Base-by-base conservation (phyloP, 37 sponge, comb jelly and placozoan genomes). In the Ianthella basta region DNA sequence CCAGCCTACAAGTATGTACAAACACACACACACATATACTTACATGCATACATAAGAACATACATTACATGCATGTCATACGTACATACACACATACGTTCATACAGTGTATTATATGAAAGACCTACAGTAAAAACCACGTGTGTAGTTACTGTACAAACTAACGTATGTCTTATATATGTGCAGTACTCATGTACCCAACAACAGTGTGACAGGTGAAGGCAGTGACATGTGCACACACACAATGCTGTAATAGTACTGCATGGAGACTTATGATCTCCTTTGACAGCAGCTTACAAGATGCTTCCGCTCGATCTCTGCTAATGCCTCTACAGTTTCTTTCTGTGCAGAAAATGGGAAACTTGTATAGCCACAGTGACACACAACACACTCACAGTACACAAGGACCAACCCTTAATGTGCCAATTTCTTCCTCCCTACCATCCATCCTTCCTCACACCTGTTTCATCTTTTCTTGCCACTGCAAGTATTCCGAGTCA, bases 381-480 rank as follows among this genome's bases (percentile, higher is more conserved):
- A n/a, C n/a, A n/a, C n/a, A n/a, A n/a, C n/a, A n/a, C n/a, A n/a
- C n/a, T n/a, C n/a, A n/a, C n/a, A n/a, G n/a, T n/a, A n/a, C n/a
- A n/a, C n/a, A n/a, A 36, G 15, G 54, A 25, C 23, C 4, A 27
- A 72, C 55, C 25, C 33, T 40, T 30, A 84, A 12, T 0, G 15
- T 0, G 25, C 15, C 39, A 75, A 19, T 32, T 8, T 44, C 50
- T 44, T 44, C 50, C 50, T 44, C 50, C 50, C 59, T 29, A 1
- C 50, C 30, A 33, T 66, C 66, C 20, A 38, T 38, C 14, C 33
- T 21, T 54, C 68, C 39, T n/a, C 41, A n/a, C 80, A 82, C 93
- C 81, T 89, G 88, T 55, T 84, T 96, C 88, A 94, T 92, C 37
- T 90, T 78, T 57, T 89, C 97, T 72, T 96, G 92, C 95, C 97